Conservation (phyloP, 2,797 vertebrate genomes). For the Tokudaia muenninki region DNA sequence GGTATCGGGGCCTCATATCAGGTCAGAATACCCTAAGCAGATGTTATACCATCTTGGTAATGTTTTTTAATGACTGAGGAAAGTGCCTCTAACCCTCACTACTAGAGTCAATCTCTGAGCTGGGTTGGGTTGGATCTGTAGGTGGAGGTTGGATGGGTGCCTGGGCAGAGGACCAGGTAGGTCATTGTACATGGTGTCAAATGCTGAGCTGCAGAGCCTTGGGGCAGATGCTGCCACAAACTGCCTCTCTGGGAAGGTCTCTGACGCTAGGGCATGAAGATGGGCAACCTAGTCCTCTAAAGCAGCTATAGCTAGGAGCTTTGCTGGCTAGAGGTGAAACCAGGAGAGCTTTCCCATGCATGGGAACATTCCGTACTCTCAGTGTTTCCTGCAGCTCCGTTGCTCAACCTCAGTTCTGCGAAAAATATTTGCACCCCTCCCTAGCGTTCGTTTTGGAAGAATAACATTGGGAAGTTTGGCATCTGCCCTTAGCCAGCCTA, state of each 20-base stretch:
- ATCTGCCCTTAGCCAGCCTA: constrained; percentile 60
- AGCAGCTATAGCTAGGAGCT: constrained; percentile 34
- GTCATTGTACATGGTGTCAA: constrained; percentile 45
- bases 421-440: constrained; percentile 75
- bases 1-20: neutral
- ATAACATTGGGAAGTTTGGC: constrained; percentile 65
- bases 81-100: neutral
- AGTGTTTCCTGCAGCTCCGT: constrained; percentile 72
- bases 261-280: constrained; percentile 17
- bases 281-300: neutral
- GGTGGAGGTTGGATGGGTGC: neutral
- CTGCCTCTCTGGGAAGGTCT: constrained; percentile 49
- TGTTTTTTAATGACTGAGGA: neutral
- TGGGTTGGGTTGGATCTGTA: neutral
- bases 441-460: constrained; percentile 74
- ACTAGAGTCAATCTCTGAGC: constrained; percentile 16
- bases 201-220: neutral
- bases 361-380: constrained; percentile 77
- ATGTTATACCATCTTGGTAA: neutral
- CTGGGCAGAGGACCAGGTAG: constrained; percentile 54
- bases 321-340: constrained; percentile 57
- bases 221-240: constrained; percentile 3
- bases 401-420: constrained; percentile 78
- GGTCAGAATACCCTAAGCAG: neutral
- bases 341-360: constrained; percentile 50